Evolutionary conservation across 2,113 vertebrate genomes (phyloP).

Genomic region (Toxotes chatareus): DNA sequence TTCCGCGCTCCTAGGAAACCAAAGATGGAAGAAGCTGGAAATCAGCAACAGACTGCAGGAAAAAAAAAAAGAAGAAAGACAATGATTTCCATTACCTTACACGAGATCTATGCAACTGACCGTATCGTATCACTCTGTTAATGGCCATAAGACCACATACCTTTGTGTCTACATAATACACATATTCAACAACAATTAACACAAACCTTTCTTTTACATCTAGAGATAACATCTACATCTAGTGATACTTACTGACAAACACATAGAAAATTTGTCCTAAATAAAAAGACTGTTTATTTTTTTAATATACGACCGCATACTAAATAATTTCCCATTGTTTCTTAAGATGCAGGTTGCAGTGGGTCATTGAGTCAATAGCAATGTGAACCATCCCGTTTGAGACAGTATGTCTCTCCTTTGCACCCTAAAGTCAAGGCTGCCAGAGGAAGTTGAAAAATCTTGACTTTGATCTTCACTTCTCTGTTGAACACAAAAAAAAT

Average conservation of each 20-base stretch:
- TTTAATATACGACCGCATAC: background rate
- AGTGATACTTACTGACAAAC: background rate
- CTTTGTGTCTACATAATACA: background rate
- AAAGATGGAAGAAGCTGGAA: constrained; percentile 46
- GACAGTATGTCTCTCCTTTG: background rate
- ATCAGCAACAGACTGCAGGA: constrained; percentile 62
- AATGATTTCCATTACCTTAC: constrained; percentile 40
- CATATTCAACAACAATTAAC: background rate
- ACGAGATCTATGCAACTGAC: constrained; percentile 3
- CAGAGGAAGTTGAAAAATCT: constrained; percentile 19
- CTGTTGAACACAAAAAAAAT: constrained; percentile 14
- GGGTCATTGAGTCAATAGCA: background rate
- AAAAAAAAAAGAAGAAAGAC: constrained; percentile 20
- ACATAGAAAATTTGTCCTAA: background rate
- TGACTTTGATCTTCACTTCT: constrained; percentile 38
- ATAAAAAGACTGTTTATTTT: background rate
- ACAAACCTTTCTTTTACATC: background rate
- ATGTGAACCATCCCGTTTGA: background rate
- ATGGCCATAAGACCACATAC: background rate
- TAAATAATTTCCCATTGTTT: constrained; percentile 8
- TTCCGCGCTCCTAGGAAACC: constrained; percentile 31
- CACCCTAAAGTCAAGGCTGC: background rate
- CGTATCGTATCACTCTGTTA: background rate
- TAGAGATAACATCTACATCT: background rate
- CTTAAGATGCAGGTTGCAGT: background rate